phyloP scores from a whole-genome alignment of 1,140 invertebrate genomes.

The Bombus sylvicola region DNA sequence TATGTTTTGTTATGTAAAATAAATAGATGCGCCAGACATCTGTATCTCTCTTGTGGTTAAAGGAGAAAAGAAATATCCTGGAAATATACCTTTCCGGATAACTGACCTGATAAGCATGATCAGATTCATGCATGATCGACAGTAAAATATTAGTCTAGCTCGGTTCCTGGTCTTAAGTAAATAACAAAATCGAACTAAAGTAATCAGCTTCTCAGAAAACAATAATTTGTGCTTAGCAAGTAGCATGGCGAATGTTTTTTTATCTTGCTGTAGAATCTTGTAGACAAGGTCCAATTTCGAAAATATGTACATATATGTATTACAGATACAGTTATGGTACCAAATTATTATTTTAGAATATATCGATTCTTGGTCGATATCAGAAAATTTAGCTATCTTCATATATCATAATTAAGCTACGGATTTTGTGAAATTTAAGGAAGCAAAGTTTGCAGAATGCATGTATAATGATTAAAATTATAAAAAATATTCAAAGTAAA shows the following conservation, averaged over 20 bases:
- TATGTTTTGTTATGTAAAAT: not conserved
- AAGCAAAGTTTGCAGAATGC: no score
- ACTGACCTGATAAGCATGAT: not conserved
- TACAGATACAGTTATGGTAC: not conserved
- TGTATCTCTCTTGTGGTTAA: not conserved
- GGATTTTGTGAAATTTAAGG: no score
- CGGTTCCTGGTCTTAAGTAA: not conserved
- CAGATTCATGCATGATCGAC: conserved; percentile 2
- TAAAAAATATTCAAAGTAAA: no score
- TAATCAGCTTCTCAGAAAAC: not conserved
- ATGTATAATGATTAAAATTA: no score
- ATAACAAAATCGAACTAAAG: not conserved
- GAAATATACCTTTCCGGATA: not conserved
- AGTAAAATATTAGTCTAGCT: not conserved
- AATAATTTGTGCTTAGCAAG: not conserved
- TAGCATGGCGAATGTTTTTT: not conserved
- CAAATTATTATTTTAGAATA: not conserved
- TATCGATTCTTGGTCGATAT: not conserved
- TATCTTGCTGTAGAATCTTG: not conserved
- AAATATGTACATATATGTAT: no score
- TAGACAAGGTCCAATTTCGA: not conserved
- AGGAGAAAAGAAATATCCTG: not conserved
- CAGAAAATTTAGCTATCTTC: not conserved
- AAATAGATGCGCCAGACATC: not conserved
- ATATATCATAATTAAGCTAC: not conserved